Evolutionary conservation across 2,113 vertebrate genomes (phyloP).

Genomic region (Epinephelus cyanopodus): DNA sequence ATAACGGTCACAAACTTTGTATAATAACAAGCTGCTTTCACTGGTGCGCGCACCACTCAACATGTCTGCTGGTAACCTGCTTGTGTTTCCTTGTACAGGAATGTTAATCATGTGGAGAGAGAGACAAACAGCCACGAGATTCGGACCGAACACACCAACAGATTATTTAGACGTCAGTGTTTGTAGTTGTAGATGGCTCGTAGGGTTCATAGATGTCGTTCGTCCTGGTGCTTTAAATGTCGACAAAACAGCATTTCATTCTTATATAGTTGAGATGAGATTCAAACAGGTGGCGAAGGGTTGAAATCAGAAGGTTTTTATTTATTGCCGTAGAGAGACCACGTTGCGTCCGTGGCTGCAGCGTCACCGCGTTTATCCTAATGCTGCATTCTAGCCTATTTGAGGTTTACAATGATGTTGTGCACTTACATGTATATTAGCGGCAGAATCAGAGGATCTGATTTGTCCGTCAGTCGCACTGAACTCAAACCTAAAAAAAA

Average conservation of each 20-base stretch:
- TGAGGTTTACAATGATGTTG: conserved; percentile 21
- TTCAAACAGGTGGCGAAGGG: conserved; percentile 15
- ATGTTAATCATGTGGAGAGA: not conserved
- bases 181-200: conserved; percentile 17
- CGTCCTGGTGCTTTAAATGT: conserved; percentile 42
- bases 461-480: conserved; percentile 38
- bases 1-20: not conserved
- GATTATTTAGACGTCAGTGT: conserved; percentile 29
- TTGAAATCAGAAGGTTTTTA: not conserved
- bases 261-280: conserved; percentile 34
- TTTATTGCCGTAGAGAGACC: not conserved
- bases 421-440: conserved; percentile 35
- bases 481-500: conserved; percentile 42
- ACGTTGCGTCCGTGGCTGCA: not conserved
- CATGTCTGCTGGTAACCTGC: not conserved
- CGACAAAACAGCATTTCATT: conserved; percentile 60
- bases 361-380: not conserved
- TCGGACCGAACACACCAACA: conserved; percentile 11
- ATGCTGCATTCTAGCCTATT: not conserved
- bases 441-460: conserved; percentile 31
- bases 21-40: not conserved
- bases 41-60: no score
- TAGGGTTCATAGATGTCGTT: conserved; percentile 15
- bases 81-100: not conserved
- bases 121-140: conserved; percentile 15